Evolutionary conservation across 1,140 invertebrate species (phyloP), one percentile per base, ranked within the genome.

Genomic region (Heliconius nattereri): DNA sequence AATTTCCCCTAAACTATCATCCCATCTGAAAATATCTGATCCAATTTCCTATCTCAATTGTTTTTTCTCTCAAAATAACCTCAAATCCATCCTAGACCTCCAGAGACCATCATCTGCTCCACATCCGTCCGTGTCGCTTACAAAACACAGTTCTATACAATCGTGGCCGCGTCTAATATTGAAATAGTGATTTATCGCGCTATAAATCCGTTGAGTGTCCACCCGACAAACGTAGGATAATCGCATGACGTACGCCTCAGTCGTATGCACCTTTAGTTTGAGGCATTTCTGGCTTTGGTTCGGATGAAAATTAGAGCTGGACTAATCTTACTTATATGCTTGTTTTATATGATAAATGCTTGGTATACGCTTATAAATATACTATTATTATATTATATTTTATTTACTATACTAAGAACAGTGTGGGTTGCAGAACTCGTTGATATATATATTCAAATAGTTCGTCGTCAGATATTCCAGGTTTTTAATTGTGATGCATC

Each of bases 141-240:
- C 60, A 85, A 83, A 85, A 75, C 83, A 70, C 75, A 71, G 29
- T 71, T 73, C 78, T 71, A 71, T 76, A 82, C 85, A 86, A 86
- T 85, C 84, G 84, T 84, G 82, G 80, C 70, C 82, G 82, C 86
- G 86, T 88, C 86, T 91, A 91, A 90, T 92, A 92, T 92, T 92
- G 90, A 92, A 91, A 90, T 90, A 84, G 90, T 92, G 89, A 90
- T 90, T 87, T 90, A 90, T 88, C 78, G 73, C 78, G 87, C 86
- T 81, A 89, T 90, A 90, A 90, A 90, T 90, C 87, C 86, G 87
- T 85, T 84, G 83, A 88, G 83, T 88, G 89, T 87, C 89, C 84
- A 71, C 57, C 86, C 84, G 86, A 90, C 90, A 88, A 88, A 86
- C 88, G 87, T 87, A 76, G 89, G 90, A 91, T 91, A 91, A 92